Evolutionary conservation across 2,888 invertebrate genomes (phyloP).

Genomic region (Argyresthia albistria): DNA sequence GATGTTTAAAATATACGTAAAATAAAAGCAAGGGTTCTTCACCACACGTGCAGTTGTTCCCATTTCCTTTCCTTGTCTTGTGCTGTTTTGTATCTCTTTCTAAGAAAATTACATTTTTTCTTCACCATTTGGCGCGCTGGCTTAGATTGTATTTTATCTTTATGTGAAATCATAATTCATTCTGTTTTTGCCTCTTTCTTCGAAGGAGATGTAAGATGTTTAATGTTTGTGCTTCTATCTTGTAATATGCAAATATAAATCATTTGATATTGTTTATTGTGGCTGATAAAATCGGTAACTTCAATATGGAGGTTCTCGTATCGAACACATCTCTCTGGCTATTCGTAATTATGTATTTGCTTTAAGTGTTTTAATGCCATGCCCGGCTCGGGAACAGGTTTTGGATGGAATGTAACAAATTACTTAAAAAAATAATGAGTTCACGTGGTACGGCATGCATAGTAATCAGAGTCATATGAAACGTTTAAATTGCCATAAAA

Average conservation of each 20-base stretch:
- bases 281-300: conserved; percentile 23
- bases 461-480: too few relatives aligned
- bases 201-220: conserved; percentile 44
- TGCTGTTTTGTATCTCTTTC: conserved; percentile 20
- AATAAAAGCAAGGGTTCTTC: background rate
- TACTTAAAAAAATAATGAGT: too few relatives aligned
- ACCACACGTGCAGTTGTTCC: conserved; percentile 12
- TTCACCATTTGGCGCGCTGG: conserved; percentile 56
- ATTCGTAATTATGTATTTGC: too few relatives aligned
- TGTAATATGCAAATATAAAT: conserved; percentile 21
- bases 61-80: conserved; percentile 20
- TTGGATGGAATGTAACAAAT: too few relatives aligned
- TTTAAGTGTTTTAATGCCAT: too few relatives aligned
- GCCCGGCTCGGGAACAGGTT: too few relatives aligned
- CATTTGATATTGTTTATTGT: conserved; percentile 29
- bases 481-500: too few relatives aligned
- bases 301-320: background rate
- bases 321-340: background rate
- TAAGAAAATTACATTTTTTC: conserved; percentile 60
- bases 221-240: conserved; percentile 47
- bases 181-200: conserved; percentile 51
- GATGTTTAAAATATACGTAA: too few relatives aligned
- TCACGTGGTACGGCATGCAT: too few relatives aligned
- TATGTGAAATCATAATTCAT: conserved; percentile 68
- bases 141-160: conserved; percentile 69